A percentile compares a stretch with the other conserved stretches of the same genome.
These are phyloP conservation scores for Indri indri DNA, from an alignment of 2,113 vertebrate genomes.

Conservation along the genomic window DNA sequence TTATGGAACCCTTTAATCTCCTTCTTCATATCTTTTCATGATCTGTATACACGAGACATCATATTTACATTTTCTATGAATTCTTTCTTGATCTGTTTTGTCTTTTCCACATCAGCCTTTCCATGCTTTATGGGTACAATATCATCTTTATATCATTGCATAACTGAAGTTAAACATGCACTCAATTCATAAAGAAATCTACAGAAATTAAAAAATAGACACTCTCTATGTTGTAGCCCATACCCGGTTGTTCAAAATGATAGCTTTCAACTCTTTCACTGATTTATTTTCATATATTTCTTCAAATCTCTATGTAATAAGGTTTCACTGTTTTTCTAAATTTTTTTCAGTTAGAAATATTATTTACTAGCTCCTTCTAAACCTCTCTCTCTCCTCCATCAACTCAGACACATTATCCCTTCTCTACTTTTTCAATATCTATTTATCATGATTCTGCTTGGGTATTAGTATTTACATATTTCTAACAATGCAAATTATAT, in stretches of 20 bases:
- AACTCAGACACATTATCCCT: not conserved
- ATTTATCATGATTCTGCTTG: not conserved
- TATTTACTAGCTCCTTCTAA: not conserved
- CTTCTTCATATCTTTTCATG: not conserved
- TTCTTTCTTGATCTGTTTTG: not conserved
- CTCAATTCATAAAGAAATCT: not conserved
- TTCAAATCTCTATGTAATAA: not conserved
- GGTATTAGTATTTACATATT: not conserved
- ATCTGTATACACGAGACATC: not conserved
- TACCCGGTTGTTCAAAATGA: not conserved
- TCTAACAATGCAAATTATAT: not conserved
- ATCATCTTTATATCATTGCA: not conserved
- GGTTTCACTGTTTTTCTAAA: not conserved
- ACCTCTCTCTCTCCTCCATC: not conserved
- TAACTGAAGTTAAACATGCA: not conserved
- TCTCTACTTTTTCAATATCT: not conserved
- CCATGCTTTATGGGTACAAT: not conserved
- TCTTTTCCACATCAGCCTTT: not conserved
- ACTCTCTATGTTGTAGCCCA: not conserved
- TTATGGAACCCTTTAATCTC: not conserved
- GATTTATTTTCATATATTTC: not conserved
- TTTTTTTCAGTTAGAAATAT: not conserved
- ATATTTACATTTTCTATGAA: not conserved
- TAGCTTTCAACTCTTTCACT: not conserved
- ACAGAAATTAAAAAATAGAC: not conserved